phyloP scores from a whole-genome alignment of 2,797 vertebrate genomes.

The Lacerta viridis region DNA sequence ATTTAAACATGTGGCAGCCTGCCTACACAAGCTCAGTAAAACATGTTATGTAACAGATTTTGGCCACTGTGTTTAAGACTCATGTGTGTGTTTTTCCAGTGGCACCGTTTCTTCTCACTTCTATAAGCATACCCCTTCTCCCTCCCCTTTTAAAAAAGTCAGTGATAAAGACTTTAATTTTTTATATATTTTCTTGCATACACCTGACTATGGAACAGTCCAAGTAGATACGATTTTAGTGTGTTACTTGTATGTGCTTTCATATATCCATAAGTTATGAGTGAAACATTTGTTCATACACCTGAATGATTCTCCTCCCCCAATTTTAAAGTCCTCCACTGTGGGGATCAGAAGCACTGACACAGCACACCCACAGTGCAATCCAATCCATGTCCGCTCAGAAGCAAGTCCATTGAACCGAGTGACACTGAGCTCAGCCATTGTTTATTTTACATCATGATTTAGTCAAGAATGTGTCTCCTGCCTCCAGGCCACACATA shows the following conservation, averaged over 20 bases:
- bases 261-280: neutral
- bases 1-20: conserved; percentile 29
- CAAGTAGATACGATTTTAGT: neutral
- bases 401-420: neutral
- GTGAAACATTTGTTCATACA: conserved; percentile 1
- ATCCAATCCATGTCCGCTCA: neutral
- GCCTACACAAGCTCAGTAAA: conserved; percentile 38
- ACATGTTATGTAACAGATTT: conserved; percentile 23
- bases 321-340: neutral
- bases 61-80: conserved; percentile 18
- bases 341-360: neutral
- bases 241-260: neutral
- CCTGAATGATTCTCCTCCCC: neutral
- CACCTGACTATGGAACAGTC: neutral
- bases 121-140: neutral
- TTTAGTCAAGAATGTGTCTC: too few species aligned
- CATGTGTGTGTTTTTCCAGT: neutral
- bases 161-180: neutral
- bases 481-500: too few species aligned
- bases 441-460: too few species aligned
- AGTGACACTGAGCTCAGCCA: neutral
- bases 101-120: neutral
- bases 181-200: neutral
- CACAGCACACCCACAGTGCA: neutral
- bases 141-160: neutral